These are phyloP conservation scores for Sebastes matsubarae DNA, from an alignment of 2,797 vertebrate species.

Conservation along the genomic window DNA sequence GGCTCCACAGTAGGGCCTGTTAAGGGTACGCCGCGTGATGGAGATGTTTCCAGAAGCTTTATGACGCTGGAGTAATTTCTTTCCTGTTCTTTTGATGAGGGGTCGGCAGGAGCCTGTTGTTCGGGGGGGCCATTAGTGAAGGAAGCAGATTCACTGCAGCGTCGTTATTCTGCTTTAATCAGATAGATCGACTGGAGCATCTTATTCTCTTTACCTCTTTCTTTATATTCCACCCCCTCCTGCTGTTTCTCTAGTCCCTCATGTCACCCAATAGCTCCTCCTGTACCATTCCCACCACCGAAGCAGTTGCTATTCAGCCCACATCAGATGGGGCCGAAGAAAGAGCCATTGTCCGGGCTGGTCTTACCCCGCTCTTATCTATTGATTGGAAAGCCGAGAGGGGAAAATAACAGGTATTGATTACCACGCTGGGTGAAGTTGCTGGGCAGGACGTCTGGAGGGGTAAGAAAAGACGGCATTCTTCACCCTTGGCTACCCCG, in stretches of 20 bases:
- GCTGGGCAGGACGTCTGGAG: conserved; percentile 71
- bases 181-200: conserved; percentile 59
- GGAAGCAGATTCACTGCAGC: conserved; percentile 46
- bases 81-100: conserved; percentile 68
- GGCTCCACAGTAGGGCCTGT: conserved; percentile 73
- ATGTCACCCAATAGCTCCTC: conserved; percentile 79
- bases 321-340: conserved; percentile 79
- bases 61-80: conserved; percentile 60
- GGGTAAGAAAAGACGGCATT: conserved; percentile 75
- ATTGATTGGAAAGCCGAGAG: conserved; percentile 81
- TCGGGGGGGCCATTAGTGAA: conserved; percentile 39
- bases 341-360: conserved; percentile 78
- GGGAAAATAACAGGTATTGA: conserved; percentile 80
- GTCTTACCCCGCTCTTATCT: conserved; percentile 76
- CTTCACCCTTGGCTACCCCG: conserved; percentile 64
- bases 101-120: conserved; percentile 48
- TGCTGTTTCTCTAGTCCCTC: conserved; percentile 67
- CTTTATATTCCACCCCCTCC: conserved; percentile 48
- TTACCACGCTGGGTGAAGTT: conserved; percentile 70
- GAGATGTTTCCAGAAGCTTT: conserved; percentile 79
- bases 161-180: conserved; percentile 51
- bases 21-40: conserved; percentile 66
- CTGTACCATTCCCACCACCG: conserved; percentile 76
- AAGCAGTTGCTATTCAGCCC: conserved; percentile 74
- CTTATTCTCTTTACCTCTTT: conserved; percentile 61